Evolutionary conservation across 2,797 vertebrate genomes (phyloP), one percentile per base, ranked within the genome.

Genomic region (Enteromius viviparus): DNA sequence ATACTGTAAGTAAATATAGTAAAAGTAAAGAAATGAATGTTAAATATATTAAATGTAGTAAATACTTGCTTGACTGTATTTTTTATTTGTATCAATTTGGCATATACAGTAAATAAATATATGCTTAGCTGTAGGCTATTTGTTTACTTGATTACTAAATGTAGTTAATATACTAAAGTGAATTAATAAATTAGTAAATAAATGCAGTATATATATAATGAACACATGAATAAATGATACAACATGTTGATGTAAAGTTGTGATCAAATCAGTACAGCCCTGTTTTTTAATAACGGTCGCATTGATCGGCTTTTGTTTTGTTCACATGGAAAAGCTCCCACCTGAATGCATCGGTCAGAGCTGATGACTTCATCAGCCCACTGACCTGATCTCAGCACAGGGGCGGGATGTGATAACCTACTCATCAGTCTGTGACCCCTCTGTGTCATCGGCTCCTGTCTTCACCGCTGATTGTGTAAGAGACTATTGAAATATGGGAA

Each of bases 261-360:
- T 69, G 37, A 8, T 69, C 1, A 42, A 42, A 42, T 69, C 2
- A 6, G 11, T 42, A 11, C 37, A 42, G 66, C 37, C 66, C n/a
- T 69, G 37, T 51, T 51, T 19, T 42, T 6, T 23, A 21, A 42
- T n/a, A 21, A n/a, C 10, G 6, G 23, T 4, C 42, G 7, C 45
- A 6, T 32, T 32, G 23, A 11, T 34, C 14, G 10, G n/a, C n/a
- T 58, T 58, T 23, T 58, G 55, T 23, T 23, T 68, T 10, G 2
- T 42, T 66, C 64, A 66, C 32, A 21, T 68, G 55, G n/a, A 68
- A 21, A 37, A n/a, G 51, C 29, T 75, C 71, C 47, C 21, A 55
- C 3, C 19, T 55, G 2, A 40, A 23, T 58, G 15, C 6, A 7
- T 55, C 3, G 0, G 3, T 4, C 32, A 0, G 32, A 75, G 12